Base-by-base conservation (phyloP, 2,113 vertebrate genomes). In the Nyctibius bracteatus region DNA sequence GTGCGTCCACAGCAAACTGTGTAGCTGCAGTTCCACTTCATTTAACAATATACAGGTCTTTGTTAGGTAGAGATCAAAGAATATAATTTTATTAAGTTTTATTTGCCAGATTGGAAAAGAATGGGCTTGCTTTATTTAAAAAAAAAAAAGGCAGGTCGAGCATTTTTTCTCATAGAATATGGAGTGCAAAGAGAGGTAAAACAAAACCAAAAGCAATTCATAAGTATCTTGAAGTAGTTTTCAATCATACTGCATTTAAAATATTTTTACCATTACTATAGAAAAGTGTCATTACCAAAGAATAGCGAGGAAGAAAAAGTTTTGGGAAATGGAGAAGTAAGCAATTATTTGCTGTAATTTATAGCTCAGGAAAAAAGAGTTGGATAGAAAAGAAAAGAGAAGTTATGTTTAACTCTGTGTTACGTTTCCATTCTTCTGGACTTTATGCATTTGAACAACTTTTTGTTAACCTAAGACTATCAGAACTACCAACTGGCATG, bases 41-140 rank as follows among this genome's bases (percentile, higher is more conserved):
- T 96, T 97, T 97, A 97, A 94, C 79, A 95, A 85, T 90, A 92
- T 94, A 86, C 81, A 90, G 95, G 84, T 96, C 95, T 97, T 97
- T 96, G 81, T 96, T 97, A 97, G 96, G 75, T 95, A 92, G 75
- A 96, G 95, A 97, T 97, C 94, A 97, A 97, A 97, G 95, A 96
- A 91, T 86, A 96, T 97, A 77, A 93, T 97, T 96, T 97, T 97
- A 96, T 96, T 93, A 96, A 95, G 46, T 88, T 96, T 97, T 95
- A 94, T 96, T 95, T 96, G 55, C 92, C 91, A 97, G 88, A 96
- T 90, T 94, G 68, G 58, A 89, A 93, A 94, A 95, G 62, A 96
- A 95, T 85, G 68, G 91, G 22, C 31, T 95, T 81, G 3, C 47
- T 88, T 93, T 90, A 89, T 68, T 92, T 41, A 15, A 71, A 59